Percentiles rank a stretch among this genome's conserved stretches.
Conservation (phyloP, 2,888 invertebrate species). For the Ennomos erosarius region DNA sequence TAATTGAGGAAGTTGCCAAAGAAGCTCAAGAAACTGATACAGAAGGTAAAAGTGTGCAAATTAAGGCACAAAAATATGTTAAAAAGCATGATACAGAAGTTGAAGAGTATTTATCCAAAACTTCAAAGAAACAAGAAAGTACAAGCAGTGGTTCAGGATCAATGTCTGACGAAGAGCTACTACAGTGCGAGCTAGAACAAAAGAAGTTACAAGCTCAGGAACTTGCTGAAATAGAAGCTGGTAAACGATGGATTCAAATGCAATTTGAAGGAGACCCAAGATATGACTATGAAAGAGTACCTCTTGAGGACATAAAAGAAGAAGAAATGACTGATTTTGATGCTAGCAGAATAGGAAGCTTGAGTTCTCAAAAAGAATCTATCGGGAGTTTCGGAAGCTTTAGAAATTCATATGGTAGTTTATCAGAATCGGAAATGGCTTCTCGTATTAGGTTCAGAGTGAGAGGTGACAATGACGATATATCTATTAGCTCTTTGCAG, state of each 20-base stretch:
- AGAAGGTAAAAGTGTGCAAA: slow-evolving; percentile 92
- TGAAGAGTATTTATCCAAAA: slow-evolving; percentile 88
- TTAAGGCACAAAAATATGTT: slow-evolving; percentile 81
- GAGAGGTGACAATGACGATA: slow-evolving; percentile 95
- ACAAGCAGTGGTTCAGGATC: slow-evolving; percentile 85
- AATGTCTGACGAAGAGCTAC: slow-evolving; percentile 86
- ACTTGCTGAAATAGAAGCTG: slow-evolving; percentile 87
- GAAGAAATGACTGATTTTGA: slow-evolving; percentile 96
- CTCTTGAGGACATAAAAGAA: slow-evolving; percentile 96
- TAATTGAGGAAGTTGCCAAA: slow-evolving; percentile 94
- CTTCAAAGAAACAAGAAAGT: slow-evolving; percentile 87
- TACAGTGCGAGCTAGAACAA: slow-evolving; percentile 89
- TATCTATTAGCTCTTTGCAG: slow-evolving; percentile 96
- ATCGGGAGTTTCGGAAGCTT: slow-evolving; percentile 93
- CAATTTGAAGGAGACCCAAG: slow-evolving; percentile 92
- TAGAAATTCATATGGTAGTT: slow-evolving; percentile 95
- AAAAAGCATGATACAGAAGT: slow-evolving; percentile 89
- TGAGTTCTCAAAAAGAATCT: slow-evolving; percentile 91
- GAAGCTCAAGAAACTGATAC: slow-evolving; percentile 93
- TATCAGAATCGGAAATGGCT: slow-evolving; percentile 95
- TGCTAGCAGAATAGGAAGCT: slow-evolving; percentile 90
- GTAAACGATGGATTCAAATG: slow-evolving; percentile 96
- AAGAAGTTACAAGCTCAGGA: slow-evolving; percentile 78
- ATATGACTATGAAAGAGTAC: slow-evolving; percentile 92
- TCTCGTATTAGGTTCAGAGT: slow-evolving; percentile 93